Evolutionary conservation across 2,888 invertebrate genomes (phyloP), one percentile per base, ranked within the genome.

Genomic region (Nasonia oneida): DNA sequence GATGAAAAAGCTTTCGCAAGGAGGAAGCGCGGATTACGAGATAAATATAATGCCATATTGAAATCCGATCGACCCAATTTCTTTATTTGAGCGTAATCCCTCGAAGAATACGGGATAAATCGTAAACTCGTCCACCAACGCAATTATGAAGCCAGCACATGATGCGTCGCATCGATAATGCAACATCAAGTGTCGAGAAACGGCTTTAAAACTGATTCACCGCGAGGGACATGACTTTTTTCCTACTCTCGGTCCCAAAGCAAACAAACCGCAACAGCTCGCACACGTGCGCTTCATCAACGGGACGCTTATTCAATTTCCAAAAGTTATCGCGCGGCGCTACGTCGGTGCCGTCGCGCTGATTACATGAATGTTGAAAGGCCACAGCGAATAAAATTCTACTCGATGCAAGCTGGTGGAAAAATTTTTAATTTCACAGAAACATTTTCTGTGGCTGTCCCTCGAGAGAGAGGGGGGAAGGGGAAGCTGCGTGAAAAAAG

Each of bases 391-490:
- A 47, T 47, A 47, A 47, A 47, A 47, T 47, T 47, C 47, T 47
- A 47, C 12, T 47, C 47, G 47, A 23, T 23, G 57, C 73, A 73
- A 73, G 73, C 73, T 1, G 12, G 39, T 73, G 42, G 39, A 73
- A 73, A 73, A 73, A 42, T 42, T 73, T 73, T 73, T 73, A 73
- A 73, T 73, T 73, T 39, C 39, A 42, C 42, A 10, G 73, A 67
- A 73, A 42, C 23, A 73, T 73, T 73, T 73, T 73, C 18, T n/a
- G 15, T 6, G 12, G 14, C 67, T 67, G 29, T 67, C 67, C 67
- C 67, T 67, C 29, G 64, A 67, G 64, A 14, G 23, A 23, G 10
- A 8, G 23, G 6, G 10, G 23, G 5, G 5, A 4, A 3, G 18
- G 2, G 15, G 37, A 0, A 14, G 12, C 37, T 4, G 37, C 33